A percentile compares a stretch with the other conserved stretches of the same genome.
Conservation (phyloP, 2,113 vertebrate species). For the Chloropsis hardwickii region DNA sequence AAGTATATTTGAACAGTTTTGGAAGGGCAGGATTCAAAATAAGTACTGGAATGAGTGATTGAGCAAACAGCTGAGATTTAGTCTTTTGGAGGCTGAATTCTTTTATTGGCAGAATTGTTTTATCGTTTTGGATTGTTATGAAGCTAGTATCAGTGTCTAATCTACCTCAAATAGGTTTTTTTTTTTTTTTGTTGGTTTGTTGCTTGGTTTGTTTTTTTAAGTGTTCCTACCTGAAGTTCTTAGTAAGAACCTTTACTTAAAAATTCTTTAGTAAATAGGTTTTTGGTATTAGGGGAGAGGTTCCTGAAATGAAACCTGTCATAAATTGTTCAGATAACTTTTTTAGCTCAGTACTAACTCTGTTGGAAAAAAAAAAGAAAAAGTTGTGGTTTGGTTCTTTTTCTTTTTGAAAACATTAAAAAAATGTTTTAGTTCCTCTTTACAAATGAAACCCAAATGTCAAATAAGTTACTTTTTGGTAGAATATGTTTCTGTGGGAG, state of each 20-base stretch:
- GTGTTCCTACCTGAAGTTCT: not conserved
- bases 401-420: not conserved
- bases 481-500: not conserved
- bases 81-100: not conserved
- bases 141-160: not conserved
- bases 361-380: not conserved
- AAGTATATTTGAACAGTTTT: not conserved
- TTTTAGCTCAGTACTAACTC: not conserved
- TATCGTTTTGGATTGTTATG: not conserved
- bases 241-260: not conserved
- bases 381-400: not conserved
- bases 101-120: not conserved
- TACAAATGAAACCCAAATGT: not conserved
- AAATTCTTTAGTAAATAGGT: not conserved
- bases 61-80: not conserved
- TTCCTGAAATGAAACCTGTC: not conserved
- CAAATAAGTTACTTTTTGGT: not conserved
- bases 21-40: not conserved
- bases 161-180: not conserved
- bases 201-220: not conserved
- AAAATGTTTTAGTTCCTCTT: not conserved
- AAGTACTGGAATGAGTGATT: not conserved
- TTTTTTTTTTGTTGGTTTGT: rapidly evolving
- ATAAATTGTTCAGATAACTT: not conserved
- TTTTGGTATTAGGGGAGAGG: not conserved